These are phyloP conservation scores for Eledona agricola DNA, from an alignment of 2,888 invertebrate species.

Conservation along the genomic window DNA sequence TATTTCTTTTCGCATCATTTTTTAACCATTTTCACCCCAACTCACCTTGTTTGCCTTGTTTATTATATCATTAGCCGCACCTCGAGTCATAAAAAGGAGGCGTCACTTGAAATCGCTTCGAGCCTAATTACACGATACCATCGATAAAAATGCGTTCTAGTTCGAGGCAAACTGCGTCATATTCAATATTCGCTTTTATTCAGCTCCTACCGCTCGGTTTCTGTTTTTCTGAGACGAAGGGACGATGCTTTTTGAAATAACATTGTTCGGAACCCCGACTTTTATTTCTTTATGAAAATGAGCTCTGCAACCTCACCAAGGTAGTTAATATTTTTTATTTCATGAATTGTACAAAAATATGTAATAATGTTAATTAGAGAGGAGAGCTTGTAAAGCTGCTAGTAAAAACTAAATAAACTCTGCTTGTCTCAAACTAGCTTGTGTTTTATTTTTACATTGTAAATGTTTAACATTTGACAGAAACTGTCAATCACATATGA, in stretches of 20 bases:
- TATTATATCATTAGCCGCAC: constrained; percentile 8
- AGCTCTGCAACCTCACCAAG: not conserved
- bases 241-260: constrained; percentile 11
- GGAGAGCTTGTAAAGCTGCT: not conserved
- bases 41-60: constrained; percentile 7
- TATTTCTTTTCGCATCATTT: constrained; percentile 15
- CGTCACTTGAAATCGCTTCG: not conserved
- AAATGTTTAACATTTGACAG: too few relatives aligned
- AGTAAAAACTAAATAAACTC: too few relatives aligned
- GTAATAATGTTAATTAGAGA: not conserved
- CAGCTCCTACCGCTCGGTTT: too few relatives aligned
- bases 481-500: too few relatives aligned
- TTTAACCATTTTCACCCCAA: constrained; percentile 19
- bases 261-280: constrained; percentile 7
- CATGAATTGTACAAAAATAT: not conserved
- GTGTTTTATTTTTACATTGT: too few relatives aligned
- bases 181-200: not conserved
- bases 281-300: constrained; percentile 20
- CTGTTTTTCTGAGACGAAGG: too few relatives aligned
- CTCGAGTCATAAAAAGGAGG: not conserved
- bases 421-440: too few relatives aligned
- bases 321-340: not conserved
- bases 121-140: not conserved
- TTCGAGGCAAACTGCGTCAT: too few relatives aligned
- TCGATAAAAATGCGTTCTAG: constrained; percentile 2